Evolutionary conservation across 2,888 invertebrate genomes (phyloP).

Genomic region (Bruchidius siliquastri): DNA sequence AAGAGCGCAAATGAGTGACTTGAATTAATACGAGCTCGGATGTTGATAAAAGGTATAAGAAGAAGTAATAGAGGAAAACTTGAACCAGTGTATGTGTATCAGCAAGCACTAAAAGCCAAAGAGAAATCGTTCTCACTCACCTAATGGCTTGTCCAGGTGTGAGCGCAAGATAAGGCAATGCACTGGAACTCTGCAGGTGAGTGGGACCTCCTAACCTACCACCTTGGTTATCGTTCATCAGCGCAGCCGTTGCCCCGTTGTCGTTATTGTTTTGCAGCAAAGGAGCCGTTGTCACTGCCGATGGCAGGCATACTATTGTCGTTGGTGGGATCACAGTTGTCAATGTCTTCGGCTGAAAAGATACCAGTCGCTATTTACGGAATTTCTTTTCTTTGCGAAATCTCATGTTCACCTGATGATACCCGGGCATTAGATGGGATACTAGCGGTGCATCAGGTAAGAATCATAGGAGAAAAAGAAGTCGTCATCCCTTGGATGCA

Average conservation of each 20-base stretch:
- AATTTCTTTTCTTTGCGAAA: no score
- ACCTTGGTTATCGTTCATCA: constrained; percentile 3
- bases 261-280: constrained; percentile 33
- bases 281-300: constrained; percentile 41
- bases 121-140: neutral
- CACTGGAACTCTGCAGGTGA: constrained; percentile 48
- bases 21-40: no score
- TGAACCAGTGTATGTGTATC: no score
- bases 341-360: constrained; percentile 28
- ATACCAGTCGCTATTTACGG: no score
- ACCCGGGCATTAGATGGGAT: no score
- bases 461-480: no score
- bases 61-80: no score
- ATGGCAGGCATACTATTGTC: constrained; percentile 51
- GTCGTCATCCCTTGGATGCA: no score
- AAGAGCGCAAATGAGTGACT: no score
- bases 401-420: no score
- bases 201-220: constrained; percentile 22
- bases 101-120: neutral
- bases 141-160: constrained; percentile 51
- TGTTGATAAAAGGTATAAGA: no score
- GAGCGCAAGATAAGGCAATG: constrained; percentile 50
- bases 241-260: constrained; percentile 28
- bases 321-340: constrained; percentile 52
- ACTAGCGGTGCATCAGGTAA: no score